Evolutionary conservation across 92 coral and sea anemone species (phyloP).

Genomic region (Bergia puertoricense): DNA sequence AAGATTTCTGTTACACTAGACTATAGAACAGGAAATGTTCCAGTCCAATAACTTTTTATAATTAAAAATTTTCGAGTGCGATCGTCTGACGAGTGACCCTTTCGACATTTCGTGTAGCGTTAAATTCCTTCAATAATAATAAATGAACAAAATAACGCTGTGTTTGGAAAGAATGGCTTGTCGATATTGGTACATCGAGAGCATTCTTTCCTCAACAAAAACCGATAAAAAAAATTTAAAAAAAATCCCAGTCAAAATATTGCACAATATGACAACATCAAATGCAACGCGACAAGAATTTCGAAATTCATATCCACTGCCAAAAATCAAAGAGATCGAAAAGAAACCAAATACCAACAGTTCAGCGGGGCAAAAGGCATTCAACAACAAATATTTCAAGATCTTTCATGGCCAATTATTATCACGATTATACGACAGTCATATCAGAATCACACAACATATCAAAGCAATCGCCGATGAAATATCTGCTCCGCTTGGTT

Average conservation of each 20-base stretch:
- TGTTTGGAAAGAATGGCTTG: background rate
- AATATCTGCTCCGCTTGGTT: background rate
- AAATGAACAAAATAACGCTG: background rate
- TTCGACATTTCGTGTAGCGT: background rate
- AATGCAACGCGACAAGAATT: background rate
- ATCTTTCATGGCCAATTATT: background rate
- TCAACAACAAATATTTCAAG: background rate
- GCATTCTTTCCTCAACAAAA: background rate
- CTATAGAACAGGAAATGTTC: conserved; percentile 6
- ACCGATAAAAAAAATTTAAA: background rate
- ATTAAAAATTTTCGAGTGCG: background rate
- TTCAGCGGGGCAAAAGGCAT: background rate
- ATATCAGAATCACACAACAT: background rate
- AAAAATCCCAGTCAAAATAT: conserved; percentile 2
- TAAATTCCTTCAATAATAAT: background rate
- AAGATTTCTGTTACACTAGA: background rate
- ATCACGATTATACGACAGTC: background rate
- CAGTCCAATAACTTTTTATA: background rate
- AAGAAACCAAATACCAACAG: background rate
- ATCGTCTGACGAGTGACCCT: background rate
- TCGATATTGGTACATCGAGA: background rate
- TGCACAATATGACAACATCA: background rate
- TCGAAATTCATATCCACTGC: background rate
- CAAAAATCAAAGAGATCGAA: background rate
- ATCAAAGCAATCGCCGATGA: background rate